Conservation (phyloP, 2,888 invertebrate species). For the Drosophila kanekoi region DNA sequence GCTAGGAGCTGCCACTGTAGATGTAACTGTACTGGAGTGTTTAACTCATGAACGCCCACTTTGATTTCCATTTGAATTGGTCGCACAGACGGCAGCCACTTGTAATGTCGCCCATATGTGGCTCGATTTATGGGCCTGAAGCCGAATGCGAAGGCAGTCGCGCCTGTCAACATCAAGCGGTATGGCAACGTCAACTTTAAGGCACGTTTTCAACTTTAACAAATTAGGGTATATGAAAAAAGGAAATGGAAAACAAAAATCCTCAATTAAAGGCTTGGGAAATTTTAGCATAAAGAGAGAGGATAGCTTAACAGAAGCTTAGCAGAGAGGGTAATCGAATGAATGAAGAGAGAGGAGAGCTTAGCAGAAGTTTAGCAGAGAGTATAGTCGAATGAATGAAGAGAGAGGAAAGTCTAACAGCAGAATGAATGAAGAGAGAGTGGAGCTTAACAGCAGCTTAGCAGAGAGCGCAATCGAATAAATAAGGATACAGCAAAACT, state of each 20-base stretch:
- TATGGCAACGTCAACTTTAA: slow-evolving; percentile 26
- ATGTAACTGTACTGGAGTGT: slow-evolving; percentile 61
- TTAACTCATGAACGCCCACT: slow-evolving; percentile 84
- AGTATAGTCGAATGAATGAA: too few relatives aligned
- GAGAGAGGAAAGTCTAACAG: too few relatives aligned
- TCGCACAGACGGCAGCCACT: slow-evolving; percentile 70
- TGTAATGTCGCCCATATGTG: slow-evolving; percentile 81
- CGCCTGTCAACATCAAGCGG: slow-evolving; percentile 4
- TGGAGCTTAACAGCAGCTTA: background rate
- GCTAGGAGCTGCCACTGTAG: slow-evolving; percentile 7
- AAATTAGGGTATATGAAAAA: slow-evolving; percentile 25
- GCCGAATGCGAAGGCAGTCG: slow-evolving; percentile 11
- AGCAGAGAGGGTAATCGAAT: too few relatives aligned
- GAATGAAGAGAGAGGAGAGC: too few relatives aligned
- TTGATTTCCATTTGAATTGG: slow-evolving; percentile 83
- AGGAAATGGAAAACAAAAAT: background rate
- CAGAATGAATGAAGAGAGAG: too few relatives aligned
- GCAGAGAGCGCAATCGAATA: too few relatives aligned
- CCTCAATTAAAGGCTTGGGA: background rate
- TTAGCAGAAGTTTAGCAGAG: background rate
- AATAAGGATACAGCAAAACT: too few relatives aligned
- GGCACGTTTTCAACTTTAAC: slow-evolving; percentile 11
- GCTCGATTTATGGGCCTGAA: slow-evolving; percentile 74
- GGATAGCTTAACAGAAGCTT: too few relatives aligned
- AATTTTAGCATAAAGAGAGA: background rate